These are phyloP conservation scores for Graphium colonna DNA, from an alignment of 2,888 invertebrate genomes.

Conservation along the genomic window DNA sequence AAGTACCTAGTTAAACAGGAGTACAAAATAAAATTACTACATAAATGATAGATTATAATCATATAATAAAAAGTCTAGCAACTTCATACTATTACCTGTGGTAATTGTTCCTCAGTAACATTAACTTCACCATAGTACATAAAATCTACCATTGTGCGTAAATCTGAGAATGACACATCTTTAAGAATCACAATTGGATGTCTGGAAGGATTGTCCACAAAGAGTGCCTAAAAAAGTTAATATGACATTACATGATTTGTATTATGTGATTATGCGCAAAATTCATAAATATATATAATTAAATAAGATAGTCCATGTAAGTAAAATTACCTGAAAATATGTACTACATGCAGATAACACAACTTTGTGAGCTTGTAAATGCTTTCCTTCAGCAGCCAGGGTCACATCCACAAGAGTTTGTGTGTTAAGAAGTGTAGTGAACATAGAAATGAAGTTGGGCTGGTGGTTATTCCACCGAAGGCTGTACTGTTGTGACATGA, in stretches of 20 bases:
- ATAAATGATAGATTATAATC: neutral
- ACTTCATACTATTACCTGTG: no score
- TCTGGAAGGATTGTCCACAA: constrained; percentile 91
- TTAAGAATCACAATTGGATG: constrained; percentile 95
- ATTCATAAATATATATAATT: no score
- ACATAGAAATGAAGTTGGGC: constrained; percentile 94
- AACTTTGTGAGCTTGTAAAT: constrained; percentile 93
- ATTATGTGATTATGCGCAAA: no score
- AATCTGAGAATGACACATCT: constrained; percentile 91
- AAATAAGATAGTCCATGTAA: constrained; percentile 88
- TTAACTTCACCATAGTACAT: constrained; percentile 97
- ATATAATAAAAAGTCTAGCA: no score
- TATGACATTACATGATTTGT: no score
- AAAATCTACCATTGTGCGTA: constrained; percentile 93
- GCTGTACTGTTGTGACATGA: constrained; percentile 88
- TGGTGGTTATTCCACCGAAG: constrained; percentile 96
- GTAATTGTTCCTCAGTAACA: constrained; percentile 92
- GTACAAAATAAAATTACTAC: neutral
- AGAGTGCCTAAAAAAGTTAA: constrained; percentile 85
- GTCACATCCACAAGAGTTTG: constrained; percentile 94
- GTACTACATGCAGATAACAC: constrained; percentile 94
- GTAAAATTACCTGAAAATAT: constrained; percentile 88
- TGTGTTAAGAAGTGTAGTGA: constrained; percentile 89
- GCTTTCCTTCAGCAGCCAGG: constrained; percentile 93
- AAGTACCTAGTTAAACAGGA: constrained; percentile 68